Conservation (phyloP, 2,888 invertebrate species). For the Limenitis camilla region DNA sequence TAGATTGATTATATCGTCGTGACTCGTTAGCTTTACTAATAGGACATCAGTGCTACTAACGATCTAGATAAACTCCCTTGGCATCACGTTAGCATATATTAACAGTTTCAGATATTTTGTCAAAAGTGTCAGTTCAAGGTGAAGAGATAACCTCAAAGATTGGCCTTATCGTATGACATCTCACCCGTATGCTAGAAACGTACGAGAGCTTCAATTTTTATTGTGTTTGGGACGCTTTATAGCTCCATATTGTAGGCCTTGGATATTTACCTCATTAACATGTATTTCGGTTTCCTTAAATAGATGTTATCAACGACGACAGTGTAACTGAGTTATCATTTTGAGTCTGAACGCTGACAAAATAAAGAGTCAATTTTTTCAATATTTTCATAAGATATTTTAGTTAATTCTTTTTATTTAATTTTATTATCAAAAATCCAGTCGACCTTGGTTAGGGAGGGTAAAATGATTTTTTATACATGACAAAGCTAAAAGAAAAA, state of each 20-base stretch:
- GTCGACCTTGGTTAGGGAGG: too few relatives aligned
- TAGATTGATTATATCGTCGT: constrained; percentile 7
- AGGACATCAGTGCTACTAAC: constrained; percentile 20
- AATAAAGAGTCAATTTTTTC: too few relatives aligned
- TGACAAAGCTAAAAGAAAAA: not conserved
- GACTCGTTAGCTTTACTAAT: constrained; percentile 12
- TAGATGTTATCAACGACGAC: not conserved
- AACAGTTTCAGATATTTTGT: constrained; percentile 46
- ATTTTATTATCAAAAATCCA: too few relatives aligned
- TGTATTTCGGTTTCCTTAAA: constrained; percentile 24
- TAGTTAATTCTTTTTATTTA: too few relatives aligned
- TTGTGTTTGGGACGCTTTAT: constrained; percentile 38
- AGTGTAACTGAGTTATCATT: too few relatives aligned
- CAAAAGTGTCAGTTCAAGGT: constrained; percentile 62
- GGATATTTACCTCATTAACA: constrained; percentile 20
- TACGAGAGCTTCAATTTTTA: constrained; percentile 38
- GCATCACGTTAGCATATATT: constrained; percentile 50
- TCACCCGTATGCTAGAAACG: constrained; percentile 40
- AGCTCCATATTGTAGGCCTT: constrained; percentile 25
- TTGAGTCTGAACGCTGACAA: too few relatives aligned
- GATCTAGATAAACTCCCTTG: constrained; percentile 42
- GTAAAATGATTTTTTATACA: not conserved
- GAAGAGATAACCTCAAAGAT: constrained; percentile 61
- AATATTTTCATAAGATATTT: too few relatives aligned
- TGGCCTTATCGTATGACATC: constrained; percentile 55